Base-by-base conservation (phyloP, 2,113 vertebrate species). In the Dipodomys spectabilis region DNA sequence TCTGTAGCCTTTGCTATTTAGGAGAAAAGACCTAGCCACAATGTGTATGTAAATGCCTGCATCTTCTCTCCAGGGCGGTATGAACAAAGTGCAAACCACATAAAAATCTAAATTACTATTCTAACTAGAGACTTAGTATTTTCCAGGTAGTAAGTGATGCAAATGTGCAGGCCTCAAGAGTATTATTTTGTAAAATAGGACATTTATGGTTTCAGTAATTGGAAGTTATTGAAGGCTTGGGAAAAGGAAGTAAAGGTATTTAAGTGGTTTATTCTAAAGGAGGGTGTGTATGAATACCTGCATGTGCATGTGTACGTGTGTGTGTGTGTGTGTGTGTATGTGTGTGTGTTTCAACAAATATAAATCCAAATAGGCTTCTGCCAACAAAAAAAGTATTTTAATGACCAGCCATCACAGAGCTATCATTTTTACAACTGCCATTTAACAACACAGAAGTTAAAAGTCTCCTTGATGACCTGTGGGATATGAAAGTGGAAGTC, bases 161-260 rank as follows among this genome's bases (percentile, higher is more conserved):
- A 78, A 91, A 83, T 3, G 30, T 64, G 23, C 81, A 81, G 27
- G n/a, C 67, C 91, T 69, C 84, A 2, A 82, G 90, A 93, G 88
- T 62, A 62, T 92, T 82, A 67, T 75, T 96, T 91, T 91, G 23
- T 93, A 86, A 95, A 95, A 93, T 45, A 60, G 69, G 67, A 53
- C 93, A 86, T 88, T 91, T 95, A 86, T 93, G 82, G 79, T 78
- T 83, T 69, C 62, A 90, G 62, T 95, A 92, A 95, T 45, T 92
- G 88, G 75, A 90, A 72, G 77, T 77, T 96, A 95, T 65, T 84
- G 44, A 92, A 89, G 68, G 71, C 57, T 69, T 90, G 74, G 89
- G 80, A 71, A 62, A 86, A 92, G 65, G n/a, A 86, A 88, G 62
- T 83, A 68, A 86, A 92, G 15, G 62, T 60, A 32, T 88, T 79